Evolutionary conservation across 1,140 invertebrate genomes (phyloP).

Genomic region (Psix sp.): DNA sequence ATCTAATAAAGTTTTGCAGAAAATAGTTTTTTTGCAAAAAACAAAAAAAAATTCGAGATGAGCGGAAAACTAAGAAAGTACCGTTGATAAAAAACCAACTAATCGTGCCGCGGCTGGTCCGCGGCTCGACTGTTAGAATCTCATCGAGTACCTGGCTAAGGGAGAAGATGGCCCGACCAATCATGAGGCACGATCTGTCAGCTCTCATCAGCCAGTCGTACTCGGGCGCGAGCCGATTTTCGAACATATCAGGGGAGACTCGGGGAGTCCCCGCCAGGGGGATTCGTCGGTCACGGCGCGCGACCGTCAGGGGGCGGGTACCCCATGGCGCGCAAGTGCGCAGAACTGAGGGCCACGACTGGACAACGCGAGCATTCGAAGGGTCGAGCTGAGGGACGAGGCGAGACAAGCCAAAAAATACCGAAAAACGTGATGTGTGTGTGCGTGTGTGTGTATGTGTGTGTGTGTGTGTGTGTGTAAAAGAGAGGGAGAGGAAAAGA

Average conservation of each 20-base stretch:
- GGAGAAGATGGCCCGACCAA: conserved; percentile 41
- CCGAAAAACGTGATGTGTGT: conserved; percentile 17
- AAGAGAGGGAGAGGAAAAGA: conserved; percentile 4
- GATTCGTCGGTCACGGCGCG: conserved; percentile 8
- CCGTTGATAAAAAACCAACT: conserved; percentile 25
- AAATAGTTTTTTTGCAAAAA: too few relatives aligned
- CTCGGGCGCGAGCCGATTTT: conserved; percentile 22
- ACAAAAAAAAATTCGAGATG: conserved; percentile 4
- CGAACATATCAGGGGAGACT: conserved; percentile 48
- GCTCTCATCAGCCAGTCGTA: conserved; percentile 11
- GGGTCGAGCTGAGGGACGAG: conserved; percentile 20
- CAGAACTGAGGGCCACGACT: conserved; percentile 7
- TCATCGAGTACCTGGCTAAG: conserved; percentile 56
- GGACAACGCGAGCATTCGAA: conserved; percentile 24
- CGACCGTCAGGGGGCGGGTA: conserved; percentile 23
- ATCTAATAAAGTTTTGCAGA: too few relatives aligned
- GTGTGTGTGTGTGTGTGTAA: conserved; percentile 7
- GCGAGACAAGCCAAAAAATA: conserved; percentile 42
- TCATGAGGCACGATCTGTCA: conserved; percentile 39
- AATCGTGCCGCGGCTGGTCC: conserved; percentile 71
- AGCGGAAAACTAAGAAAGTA: conserved; percentile 11
- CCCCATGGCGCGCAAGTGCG: background rate
- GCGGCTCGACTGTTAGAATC: conserved; percentile 57
- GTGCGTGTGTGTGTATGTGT: conserved; percentile 8
- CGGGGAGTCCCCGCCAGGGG: conserved; percentile 30